Base-by-base conservation (phyloP, 2,888 invertebrate species). In the Lymantria monacha region DNA sequence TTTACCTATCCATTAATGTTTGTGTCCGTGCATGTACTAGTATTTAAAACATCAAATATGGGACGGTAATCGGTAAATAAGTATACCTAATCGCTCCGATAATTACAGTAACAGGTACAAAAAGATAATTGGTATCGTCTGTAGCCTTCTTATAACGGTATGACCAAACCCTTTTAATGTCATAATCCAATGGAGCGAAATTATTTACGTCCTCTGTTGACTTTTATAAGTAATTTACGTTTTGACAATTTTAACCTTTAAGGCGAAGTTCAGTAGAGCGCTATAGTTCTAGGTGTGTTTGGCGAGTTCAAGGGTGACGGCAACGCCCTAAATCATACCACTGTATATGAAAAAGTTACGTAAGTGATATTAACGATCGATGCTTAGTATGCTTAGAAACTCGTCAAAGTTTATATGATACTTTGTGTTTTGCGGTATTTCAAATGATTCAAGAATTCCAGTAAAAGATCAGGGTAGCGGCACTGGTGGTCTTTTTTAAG, bases 251-350 rank as follows among this genome's bases (percentile, higher is more conserved):
- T 36, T 53, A 51, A 67, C 58, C 56, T 63, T 61, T 66, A 61
- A 44, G 46, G 44, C 56, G 51, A 46, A 44, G 52, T 51, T 40
- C 42, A 63, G 9, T 44, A 59, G 55, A 41, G 40, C 44, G 50
- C 49, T 58, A 53, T 46, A 51, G 43, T 41, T 58, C 54, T 51
- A 54, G 70, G 63, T 58, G 67, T 66, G 61, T 57, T 49, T 48
- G 45, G 53, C 30, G 53, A 58, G 69, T 66, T 69, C 66, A 69
- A 67, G 66, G 69, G 59, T 66, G 59, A 48, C 69, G 59, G 49
- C 66, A 60, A 60, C 68, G 66, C 69, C 66, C 58, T 52, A 46
- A 57, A 57, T 54, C 53, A 51, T 44, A 43, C 48, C 46, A 42
- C 42, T 33, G 42, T 55, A 65, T 63, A 58, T 57, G 14, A 41